phyloP scores from a whole-genome alignment of 23 tunicate species.

The Styela clava region DNA sequence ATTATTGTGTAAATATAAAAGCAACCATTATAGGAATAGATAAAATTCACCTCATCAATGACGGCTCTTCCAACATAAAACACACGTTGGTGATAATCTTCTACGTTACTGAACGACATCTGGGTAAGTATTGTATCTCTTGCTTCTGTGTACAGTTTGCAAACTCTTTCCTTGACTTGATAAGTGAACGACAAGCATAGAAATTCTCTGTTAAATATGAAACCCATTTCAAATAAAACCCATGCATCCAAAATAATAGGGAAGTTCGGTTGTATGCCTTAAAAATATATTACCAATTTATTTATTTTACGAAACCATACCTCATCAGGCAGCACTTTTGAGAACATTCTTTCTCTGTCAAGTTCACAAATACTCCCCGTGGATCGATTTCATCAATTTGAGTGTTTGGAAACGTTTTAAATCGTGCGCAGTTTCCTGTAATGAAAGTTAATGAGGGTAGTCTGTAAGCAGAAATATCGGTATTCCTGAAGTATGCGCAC shows the following conservation, averaged over 20 bases:
- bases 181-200: slow-evolving; percentile 75
- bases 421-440: slow-evolving; percentile 7
- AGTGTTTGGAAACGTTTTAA: not conserved
- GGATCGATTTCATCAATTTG: not conserved
- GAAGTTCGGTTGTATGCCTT: not conserved
- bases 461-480: too few relatives aligned
- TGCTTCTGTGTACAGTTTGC: slow-evolving; percentile 62
- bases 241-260: too few relatives aligned
- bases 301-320: too few relatives aligned
- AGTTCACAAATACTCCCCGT: not conserved
- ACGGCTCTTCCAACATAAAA: slow-evolving; percentile 90
- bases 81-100: slow-evolving; percentile 48
- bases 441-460: not conserved
- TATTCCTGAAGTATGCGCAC: too few relatives aligned
- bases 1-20: too few relatives aligned
- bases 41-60: slow-evolving; percentile 78
- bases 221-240: too few relatives aligned
- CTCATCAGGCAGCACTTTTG: slow-evolving; percentile 65
- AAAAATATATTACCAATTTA: not conserved
- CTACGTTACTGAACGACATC: slow-evolving; percentile 11
- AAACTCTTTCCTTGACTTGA: slow-evolving; percentile 30
- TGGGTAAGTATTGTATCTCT: slow-evolving; percentile 24
- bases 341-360: slow-evolving; percentile 9
- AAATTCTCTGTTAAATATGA: slow-evolving; percentile 61
- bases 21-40: too few relatives aligned